Base-by-base conservation (phyloP, 2,888 invertebrate genomes). In the Heliconius ismenius region DNA sequence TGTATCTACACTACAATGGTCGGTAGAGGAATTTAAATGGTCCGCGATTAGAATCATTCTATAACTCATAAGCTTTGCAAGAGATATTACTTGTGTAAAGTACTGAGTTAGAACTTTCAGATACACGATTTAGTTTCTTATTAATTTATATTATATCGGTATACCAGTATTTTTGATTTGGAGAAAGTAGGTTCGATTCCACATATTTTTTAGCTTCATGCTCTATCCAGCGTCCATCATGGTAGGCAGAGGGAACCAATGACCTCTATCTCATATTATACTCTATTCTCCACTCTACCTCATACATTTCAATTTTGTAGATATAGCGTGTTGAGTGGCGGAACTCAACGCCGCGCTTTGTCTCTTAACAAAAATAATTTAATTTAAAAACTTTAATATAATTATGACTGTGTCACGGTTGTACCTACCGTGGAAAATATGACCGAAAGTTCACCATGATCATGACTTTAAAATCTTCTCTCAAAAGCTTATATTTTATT, bases 11-110 rank as follows among this genome's bases (percentile, higher is more conserved):
- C 49, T 49, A 69, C 70, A 70, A 73, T 73, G 39, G 62, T 63
- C 62, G 24, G 73, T 43, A 43, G 58, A 32, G 73, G 73, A 73
- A 73, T 73, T 73, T 39, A 73, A 73, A 73, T 73, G 73, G 73
- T 73, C 36, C n/a, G 28, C 73, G 73, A 73, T 73, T 63, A 60
- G 62, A 62, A 73, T 73, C 73, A 73, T 73, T 73, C 73, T 63
- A 73, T 73, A 73, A 73, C 60, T 73, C 73, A 73, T 43, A 63
- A 70, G 54, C 73, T 73, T 60, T 39, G 36, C 63, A 4, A 26
- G 32, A 73, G 73, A 73, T 73, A 73, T 63, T 73, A 67, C 43
- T 67, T 67, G 67, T 67, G 67, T 70, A 54, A 54, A 70, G 32
- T 58, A 36, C 70, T 70, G n/a, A 58, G 32, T 24, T n/a, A 70